These are phyloP conservation scores for Eupeodes corollae DNA, from an alignment of 1,140 invertebrate genomes.

Conservation along the genomic window DNA sequence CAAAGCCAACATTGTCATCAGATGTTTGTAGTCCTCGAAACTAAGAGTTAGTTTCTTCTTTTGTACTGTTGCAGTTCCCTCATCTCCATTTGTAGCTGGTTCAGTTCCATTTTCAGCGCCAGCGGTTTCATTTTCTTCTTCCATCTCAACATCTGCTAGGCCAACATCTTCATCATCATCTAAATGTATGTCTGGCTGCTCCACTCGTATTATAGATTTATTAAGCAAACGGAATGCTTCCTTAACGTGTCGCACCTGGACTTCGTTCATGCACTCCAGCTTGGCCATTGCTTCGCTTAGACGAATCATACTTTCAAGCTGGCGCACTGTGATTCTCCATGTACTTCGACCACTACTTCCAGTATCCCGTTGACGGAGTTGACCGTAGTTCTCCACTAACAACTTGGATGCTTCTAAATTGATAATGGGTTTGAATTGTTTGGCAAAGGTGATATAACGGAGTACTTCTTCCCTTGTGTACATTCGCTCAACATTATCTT, in stretches of 20 bases:
- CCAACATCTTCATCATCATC: constrained; percentile 62
- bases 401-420: constrained; percentile 70
- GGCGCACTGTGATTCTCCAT: constrained; percentile 97
- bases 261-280: constrained; percentile 86
- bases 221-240: constrained; percentile 91
- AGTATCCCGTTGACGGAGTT: constrained; percentile 72
- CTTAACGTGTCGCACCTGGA: constrained; percentile 76
- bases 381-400: constrained; percentile 82
- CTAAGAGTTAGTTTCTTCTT: constrained; percentile 84
- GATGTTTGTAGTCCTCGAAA: constrained; percentile 88
- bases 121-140: constrained; percentile 27
- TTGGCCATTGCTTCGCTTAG: constrained; percentile 93
- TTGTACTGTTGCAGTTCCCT: constrained; percentile 7
- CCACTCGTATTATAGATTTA: constrained; percentile 95
- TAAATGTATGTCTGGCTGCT: constrained; percentile 93
- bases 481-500: constrained; percentile 60
- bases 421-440: constrained; percentile 91
- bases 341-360: constrained; percentile 60
- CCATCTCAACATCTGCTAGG: constrained; percentile 42
- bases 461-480: constrained; percentile 82
- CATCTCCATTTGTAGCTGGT: background rate
- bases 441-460: constrained; percentile 91
- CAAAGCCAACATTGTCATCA: constrained; percentile 84
- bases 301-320: constrained; percentile 94
- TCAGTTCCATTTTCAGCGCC: constrained; percentile 11